Conservation (phyloP, 1,140 invertebrate genomes). For the Heliconius melpomene region DNA sequence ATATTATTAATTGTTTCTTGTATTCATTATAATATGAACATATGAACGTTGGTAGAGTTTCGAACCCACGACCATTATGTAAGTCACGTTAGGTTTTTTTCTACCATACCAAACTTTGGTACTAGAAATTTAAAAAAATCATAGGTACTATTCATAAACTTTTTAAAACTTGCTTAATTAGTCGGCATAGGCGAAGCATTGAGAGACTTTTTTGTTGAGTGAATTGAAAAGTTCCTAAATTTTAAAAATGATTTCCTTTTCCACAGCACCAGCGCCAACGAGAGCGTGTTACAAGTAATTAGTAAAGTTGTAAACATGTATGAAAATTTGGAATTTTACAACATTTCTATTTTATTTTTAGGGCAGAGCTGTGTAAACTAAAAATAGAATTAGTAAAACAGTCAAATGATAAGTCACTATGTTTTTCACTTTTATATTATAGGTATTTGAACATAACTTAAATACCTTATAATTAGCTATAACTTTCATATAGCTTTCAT, state of each 20-base stretch:
- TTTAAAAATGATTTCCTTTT: background rate
- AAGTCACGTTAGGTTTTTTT: too few relatives aligned
- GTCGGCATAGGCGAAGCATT: conserved; percentile 1
- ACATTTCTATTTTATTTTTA: background rate
- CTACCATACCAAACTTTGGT: too few relatives aligned
- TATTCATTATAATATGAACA: too few relatives aligned
- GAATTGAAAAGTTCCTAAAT: background rate
- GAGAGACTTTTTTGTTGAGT: background rate
- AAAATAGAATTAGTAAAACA: too few relatives aligned
- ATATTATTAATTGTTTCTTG: too few relatives aligned
- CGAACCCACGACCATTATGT: too few relatives aligned
- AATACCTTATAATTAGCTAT: too few relatives aligned
- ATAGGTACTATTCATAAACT: background rate
- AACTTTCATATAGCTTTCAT: too few relatives aligned
- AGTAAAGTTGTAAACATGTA: background rate
- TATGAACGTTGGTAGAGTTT: too few relatives aligned
- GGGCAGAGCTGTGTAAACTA: background rate
- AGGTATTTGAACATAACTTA: too few relatives aligned
- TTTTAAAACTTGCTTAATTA: conserved; percentile 7
- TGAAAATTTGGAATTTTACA: background rate
- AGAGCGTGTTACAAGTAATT: background rate
- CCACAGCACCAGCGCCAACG: background rate
- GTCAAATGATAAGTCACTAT: too few relatives aligned
- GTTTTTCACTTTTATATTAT: too few relatives aligned
- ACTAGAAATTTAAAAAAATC: background rate